Evolutionary conservation across 1,140 invertebrate species (phyloP).

Genomic region (Uloborus diversus): DNA sequence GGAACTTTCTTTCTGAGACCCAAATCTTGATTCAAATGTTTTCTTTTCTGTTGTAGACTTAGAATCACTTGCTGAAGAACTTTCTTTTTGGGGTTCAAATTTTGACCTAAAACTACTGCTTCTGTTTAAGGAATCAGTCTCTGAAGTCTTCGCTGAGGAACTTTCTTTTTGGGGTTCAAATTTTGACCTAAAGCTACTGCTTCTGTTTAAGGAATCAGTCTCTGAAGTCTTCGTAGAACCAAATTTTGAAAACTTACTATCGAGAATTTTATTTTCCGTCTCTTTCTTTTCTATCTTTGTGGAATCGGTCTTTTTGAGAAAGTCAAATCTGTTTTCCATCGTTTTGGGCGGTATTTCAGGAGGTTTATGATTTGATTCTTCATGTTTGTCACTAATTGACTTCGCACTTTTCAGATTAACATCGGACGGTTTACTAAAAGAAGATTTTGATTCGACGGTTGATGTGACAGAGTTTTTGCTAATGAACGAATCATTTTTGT

Average conservation of each 20-base stretch:
- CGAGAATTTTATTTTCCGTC: neutral
- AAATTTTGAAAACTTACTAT: neutral
- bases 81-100: slow-evolving; percentile 21
- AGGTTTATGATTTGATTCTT: slow-evolving; percentile 2
- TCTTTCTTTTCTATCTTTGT: slow-evolving; percentile 8
- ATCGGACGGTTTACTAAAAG: neutral
- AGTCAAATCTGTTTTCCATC: slow-evolving; percentile 20
- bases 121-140: slow-evolving; percentile 8
- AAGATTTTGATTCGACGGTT: neutral
- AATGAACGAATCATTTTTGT: neutral
- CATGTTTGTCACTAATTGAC: neutral
- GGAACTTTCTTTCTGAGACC: slow-evolving; percentile 29
- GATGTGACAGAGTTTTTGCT: neutral
- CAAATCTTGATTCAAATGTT: slow-evolving; percentile 24
- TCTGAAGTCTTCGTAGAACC: neutral
- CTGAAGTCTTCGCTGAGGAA: neutral
- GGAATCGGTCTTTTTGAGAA: neutral
- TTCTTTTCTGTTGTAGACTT: slow-evolving; percentile 26
- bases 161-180: neutral
- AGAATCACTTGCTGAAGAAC: too few species aligned
- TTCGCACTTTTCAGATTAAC: neutral
- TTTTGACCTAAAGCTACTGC: slow-evolving; percentile 18
- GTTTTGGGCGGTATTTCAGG: slow-evolving; percentile 39
- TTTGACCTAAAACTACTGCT: slow-evolving; percentile 20
- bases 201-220: slow-evolving; percentile 10